These are phyloP conservation scores for Leptopilina drosophilae DNA, from an alignment of 2,888 invertebrate species.

Conservation along the genomic window DNA sequence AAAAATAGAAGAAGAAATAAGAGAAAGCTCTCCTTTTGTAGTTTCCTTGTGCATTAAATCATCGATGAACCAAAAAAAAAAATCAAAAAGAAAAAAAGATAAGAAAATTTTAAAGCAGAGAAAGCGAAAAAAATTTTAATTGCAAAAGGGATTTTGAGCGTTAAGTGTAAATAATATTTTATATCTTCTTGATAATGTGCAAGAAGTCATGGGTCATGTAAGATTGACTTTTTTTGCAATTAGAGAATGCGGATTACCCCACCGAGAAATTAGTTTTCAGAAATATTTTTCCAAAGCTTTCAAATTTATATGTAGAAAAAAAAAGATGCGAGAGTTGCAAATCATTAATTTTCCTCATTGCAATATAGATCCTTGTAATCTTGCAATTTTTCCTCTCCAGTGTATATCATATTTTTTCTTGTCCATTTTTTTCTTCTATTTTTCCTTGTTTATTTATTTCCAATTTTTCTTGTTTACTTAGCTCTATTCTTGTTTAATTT, in stretches of 20 bases:
- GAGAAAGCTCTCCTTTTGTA: neutral
- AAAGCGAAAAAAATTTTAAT: constrained; percentile 23
- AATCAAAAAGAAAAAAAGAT: too few species aligned
- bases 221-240: constrained; percentile 15
- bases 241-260: constrained; percentile 33
- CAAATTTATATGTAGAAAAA: too few species aligned
- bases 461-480: too few species aligned
- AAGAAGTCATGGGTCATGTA: constrained; percentile 23
- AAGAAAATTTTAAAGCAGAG: neutral
- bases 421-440: too few species aligned
- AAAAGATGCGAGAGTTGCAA: neutral
- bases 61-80: neutral
- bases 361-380: neutral
- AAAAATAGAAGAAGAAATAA: neutral
- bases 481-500: too few species aligned
- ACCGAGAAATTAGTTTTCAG: constrained; percentile 23
- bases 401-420: neutral
- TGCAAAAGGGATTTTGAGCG: constrained; percentile 22
- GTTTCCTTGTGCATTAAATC: constrained; percentile 19
- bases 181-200: constrained; percentile 16
- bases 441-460: too few species aligned
- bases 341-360: constrained; percentile 9
- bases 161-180: neutral
- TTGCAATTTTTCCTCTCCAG: neutral
- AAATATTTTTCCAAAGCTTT: constrained; percentile 3